Percentiles rank a stretch among this genome's conserved stretches.
phyloP scores from a whole-genome alignment of 2,797 vertebrate genomes.

The Xiphophorus birchmanni region DNA sequence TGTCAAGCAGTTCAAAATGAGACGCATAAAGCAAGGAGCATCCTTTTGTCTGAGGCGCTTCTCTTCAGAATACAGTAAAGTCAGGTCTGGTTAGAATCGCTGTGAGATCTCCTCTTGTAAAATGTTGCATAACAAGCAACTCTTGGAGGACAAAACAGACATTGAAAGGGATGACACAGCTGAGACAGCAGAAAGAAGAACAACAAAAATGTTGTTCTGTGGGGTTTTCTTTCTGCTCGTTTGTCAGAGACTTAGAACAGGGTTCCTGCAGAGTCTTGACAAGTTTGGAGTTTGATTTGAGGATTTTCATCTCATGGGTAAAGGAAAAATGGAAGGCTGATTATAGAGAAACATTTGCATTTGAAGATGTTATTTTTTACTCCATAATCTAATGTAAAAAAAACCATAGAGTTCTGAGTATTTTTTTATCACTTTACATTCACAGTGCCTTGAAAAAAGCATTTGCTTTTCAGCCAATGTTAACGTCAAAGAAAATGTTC shows the following conservation, averaged over 20 bases:
- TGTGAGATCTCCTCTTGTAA: not conserved
- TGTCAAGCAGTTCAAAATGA: not conserved
- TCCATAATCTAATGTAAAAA: no score
- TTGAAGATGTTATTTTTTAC: no score
- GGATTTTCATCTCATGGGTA: not conserved
- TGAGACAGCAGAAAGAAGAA: conserved; percentile 2
- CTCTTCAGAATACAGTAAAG: not conserved
- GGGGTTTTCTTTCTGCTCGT: not conserved
- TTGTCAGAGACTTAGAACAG: not conserved
- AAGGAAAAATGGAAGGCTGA: not conserved
- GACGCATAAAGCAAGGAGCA: not conserved
- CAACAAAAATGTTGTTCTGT: not conserved
- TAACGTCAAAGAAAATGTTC: no score
- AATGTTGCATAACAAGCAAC: not conserved
- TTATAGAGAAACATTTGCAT: no score
- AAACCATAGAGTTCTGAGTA: no score
- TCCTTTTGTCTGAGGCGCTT: not conserved
- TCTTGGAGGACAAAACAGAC: not conserved
- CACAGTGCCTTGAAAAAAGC: no score
- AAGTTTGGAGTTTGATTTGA: not conserved
- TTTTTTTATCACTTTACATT: no score
- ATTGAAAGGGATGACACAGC: not conserved
- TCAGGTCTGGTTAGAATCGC: not conserved
- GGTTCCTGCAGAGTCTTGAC: not conserved
- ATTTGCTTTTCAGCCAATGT: no score